These are phyloP conservation scores for Buceros bicornis DNA, from an alignment of 2,797 vertebrate species.

Conservation along the genomic window DNA sequence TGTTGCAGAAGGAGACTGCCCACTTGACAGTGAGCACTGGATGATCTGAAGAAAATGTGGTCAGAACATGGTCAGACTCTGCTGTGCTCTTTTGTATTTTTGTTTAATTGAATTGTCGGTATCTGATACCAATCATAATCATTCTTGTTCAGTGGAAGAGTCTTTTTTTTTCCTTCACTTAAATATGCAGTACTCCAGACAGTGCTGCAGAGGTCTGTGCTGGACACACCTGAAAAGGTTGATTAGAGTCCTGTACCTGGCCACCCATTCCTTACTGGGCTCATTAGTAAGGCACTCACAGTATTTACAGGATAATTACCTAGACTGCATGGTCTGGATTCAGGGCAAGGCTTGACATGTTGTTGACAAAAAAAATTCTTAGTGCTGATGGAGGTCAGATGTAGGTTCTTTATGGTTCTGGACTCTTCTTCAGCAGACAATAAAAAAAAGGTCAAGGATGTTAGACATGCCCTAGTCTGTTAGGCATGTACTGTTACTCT, in stretches of 20 bases:
- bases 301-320: neutral
- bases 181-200: no score
- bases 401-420: neutral
- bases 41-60: neutral
- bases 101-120: no score
- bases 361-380: neutral
- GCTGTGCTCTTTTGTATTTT: no score
- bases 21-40: neutral
- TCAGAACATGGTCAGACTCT: no score
- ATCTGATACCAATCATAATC: no score
- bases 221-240: neutral
- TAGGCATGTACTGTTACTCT: neutral
- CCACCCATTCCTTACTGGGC: neutral
- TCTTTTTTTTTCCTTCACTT: no score
- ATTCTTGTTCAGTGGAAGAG: no score
- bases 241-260: neutral
- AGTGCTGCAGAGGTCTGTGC: no score
- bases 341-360: neutral
- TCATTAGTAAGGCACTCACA: neutral
- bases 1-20: neutral
- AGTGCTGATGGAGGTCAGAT: neutral
- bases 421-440: neutral
- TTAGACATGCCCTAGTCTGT: neutral
- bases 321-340: neutral
- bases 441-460: neutral